Evolutionary conservation across 2,113 vertebrate genomes (phyloP).

Genomic region (Todiramphus chloris): DNA sequence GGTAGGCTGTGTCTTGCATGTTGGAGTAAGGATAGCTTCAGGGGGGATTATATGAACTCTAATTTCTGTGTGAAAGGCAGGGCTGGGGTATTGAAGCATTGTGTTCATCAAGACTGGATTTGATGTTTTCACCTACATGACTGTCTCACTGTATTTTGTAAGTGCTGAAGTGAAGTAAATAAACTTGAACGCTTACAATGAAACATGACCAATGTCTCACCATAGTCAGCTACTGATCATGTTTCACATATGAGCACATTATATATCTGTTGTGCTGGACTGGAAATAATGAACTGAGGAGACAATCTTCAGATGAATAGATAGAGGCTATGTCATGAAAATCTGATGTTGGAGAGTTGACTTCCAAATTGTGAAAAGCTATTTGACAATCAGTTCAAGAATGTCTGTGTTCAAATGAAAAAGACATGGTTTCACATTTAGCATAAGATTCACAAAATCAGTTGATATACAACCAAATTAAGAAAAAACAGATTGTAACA

Average conservation of each 20-base stretch:
- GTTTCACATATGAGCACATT: not conserved
- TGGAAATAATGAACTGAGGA: not conserved
- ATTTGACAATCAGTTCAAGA: not conserved
- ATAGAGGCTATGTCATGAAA: not conserved
- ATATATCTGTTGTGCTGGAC: not conserved
- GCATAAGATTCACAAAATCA: not conserved
- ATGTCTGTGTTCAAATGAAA: not conserved
- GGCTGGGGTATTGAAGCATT: not conserved
- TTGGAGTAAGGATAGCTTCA: not conserved
- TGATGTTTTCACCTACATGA: not conserved
- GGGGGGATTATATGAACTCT: not conserved
- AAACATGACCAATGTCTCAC: not conserved
- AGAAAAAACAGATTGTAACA: not conserved
- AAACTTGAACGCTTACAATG: not conserved
- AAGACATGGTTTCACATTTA: not conserved
- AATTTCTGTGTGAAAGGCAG: not conserved
- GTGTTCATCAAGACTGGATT: not conserved
- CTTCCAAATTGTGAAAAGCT: not conserved
- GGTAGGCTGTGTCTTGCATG: not conserved
- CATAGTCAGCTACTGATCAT: not conserved
- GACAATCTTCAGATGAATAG: not conserved
- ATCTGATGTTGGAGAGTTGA: not conserved
- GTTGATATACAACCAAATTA: not conserved
- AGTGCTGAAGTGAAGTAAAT: not conserved
- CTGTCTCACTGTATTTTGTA: accelerated